Base-by-base conservation (phyloP, 2,888 invertebrate species). In the Papilio demoleus region DNA sequence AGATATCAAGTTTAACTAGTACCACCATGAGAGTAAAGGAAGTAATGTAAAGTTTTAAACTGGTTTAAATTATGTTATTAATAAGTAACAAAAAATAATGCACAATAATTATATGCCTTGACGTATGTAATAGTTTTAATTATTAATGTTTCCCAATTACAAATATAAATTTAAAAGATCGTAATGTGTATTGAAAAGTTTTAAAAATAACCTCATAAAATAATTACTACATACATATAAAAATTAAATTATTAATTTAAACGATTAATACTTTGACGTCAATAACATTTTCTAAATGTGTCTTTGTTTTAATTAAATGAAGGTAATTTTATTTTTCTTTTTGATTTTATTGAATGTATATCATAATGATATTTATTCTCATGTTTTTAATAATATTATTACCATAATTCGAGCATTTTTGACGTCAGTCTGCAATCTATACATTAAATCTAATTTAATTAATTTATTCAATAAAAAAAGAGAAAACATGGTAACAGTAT, bases 1-100 rank as follows among this genome's bases (percentile, higher is more conserved):
- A 42, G 17, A 60, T 40, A 50, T 50, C 59, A 50, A 31, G 40
- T 65, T 56, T 56, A 64, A 40, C 59, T 38, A n/a, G 31, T 31
- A 31, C 17, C 60, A 60, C 63, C 34, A 50, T 50, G 17, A 50
- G 9, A 47, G n/a, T 65, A 34, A n/a, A 64, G 65, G 68, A 68
- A 68, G 65, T 68, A 60, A 68, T 31, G 59, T 68, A 4, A 45
- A 14, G 14, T 58, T 58, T 40, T 22, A 65, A 65, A 68, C 65
- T 31, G 53, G 68, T 61, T 53, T 31, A 45, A n/a, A 34, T 68
- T 68, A 42, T 50, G 36, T 63, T 56, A 63, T 60, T 68, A 56
- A 59, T 22, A 50, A 58, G n/a, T 60, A n/a, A 47, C 38, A 14
- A 68, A 63, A 59, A 24, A 63, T 19, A 38, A 36, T 63, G 36